Conservation (phyloP, 2,888 invertebrate genomes). For the Acheta domesticus region DNA sequence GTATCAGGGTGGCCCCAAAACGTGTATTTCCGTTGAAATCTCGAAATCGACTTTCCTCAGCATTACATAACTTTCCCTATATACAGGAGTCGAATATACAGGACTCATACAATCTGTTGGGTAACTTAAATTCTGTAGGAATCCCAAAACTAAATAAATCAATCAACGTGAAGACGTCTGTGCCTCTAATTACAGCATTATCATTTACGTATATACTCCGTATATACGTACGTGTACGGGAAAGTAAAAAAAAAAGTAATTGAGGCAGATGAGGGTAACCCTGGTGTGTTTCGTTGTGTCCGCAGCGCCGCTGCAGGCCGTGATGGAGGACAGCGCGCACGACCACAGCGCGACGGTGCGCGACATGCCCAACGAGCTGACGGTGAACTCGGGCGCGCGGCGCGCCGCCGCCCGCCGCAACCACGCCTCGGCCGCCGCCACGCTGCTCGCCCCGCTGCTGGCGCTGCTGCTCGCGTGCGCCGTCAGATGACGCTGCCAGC, state of each 20-base stretch:
- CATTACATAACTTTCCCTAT: no score
- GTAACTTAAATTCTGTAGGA: not conserved
- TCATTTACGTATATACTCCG: no score
- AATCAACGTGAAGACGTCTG: not conserved
- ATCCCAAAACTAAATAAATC: not conserved
- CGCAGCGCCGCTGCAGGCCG: constrained; percentile 31
- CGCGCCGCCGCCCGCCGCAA: constrained; percentile 24
- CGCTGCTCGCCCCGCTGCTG: constrained; percentile 20
- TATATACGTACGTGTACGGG: no score
- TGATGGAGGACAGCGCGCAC: constrained; percentile 43
- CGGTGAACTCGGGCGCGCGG: constrained; percentile 30
- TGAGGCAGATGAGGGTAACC: no score
- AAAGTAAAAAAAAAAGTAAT: no score
- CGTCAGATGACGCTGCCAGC: constrained; percentile 30
- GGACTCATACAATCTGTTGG: not conserved
- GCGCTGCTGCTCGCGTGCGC: constrained; percentile 26
- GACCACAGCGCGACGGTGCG: constrained; percentile 47
- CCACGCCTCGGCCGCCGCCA: constrained; percentile 23
- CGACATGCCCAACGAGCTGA: constrained; percentile 28
- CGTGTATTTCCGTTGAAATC: no score
- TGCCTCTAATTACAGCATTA: not conserved
- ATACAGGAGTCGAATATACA: no score
- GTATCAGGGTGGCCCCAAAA: no score
- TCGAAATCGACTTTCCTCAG: no score
- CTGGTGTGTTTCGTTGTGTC: no score